Conservation (phyloP, 1,140 invertebrate species). For the Harlomillsia oculata region DNA sequence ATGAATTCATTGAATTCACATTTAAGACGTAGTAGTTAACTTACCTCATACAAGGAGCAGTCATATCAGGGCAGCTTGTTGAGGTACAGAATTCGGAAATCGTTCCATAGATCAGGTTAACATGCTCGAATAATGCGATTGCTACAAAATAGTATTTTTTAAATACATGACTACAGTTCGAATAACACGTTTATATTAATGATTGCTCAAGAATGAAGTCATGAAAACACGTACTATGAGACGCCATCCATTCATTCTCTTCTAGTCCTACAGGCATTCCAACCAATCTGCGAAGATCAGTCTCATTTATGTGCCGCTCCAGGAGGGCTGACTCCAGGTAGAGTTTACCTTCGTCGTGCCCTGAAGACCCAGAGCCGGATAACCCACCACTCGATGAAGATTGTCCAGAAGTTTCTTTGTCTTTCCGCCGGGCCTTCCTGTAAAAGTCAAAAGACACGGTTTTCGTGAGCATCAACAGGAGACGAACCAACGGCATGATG, state of each 20-base stretch:
- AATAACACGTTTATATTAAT: no score
- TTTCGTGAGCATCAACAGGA: no score
- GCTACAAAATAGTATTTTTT: conserved; percentile 53
- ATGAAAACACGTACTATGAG: conserved; percentile 71
- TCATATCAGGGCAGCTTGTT: conserved; percentile 88
- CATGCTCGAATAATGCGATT: conserved; percentile 94
- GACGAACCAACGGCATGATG: no score
- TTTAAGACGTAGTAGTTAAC: conserved; percentile 7
- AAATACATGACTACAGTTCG: no score
- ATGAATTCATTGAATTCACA: background rate
- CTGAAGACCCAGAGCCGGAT: conserved; percentile 37
- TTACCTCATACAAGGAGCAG: conserved; percentile 81
- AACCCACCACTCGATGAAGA: conserved; percentile 22
- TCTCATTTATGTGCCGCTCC: conserved; percentile 82
- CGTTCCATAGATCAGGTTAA: conserved; percentile 93
- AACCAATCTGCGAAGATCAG: conserved; percentile 83
- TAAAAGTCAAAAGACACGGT: no score
- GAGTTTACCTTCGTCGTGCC: conserved; percentile 78
- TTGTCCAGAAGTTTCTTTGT: conserved; percentile 63
- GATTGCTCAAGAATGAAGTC: no score
- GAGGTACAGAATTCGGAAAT: conserved; percentile 96
- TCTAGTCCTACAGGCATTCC: conserved; percentile 86
- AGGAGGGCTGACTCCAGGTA: conserved; percentile 88
- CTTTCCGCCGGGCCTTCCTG: conserved; percentile 95
- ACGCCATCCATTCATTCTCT: conserved; percentile 97